Evolutionary conservation across 2,797 vertebrate species (phyloP).

Genomic region (Melanotaenia parkinsoni): DNA sequence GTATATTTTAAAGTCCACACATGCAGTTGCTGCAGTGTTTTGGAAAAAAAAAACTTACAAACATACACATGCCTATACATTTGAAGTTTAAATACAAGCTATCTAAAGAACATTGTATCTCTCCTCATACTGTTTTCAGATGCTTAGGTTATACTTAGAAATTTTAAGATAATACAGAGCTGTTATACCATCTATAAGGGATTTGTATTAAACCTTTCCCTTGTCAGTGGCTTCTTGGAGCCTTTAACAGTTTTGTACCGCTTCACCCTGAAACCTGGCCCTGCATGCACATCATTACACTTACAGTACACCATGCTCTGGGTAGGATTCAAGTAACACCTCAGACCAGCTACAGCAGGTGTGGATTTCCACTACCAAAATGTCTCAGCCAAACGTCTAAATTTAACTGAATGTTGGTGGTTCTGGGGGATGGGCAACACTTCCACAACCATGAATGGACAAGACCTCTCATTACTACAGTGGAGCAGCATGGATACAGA

Average conservation of each 20-base stretch:
- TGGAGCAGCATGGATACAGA: not conserved
- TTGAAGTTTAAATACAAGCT: not conserved
- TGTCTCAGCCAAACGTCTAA: conserved; percentile 57
- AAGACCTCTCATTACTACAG: conserved; percentile 26
- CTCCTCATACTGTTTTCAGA: not conserved
- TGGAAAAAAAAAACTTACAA: not conserved
- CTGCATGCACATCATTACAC: conserved; percentile 26
- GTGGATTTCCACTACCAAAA: conserved; percentile 36
- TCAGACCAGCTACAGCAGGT: conserved; percentile 56
- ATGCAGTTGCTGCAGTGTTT: not conserved
- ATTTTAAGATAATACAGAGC: not conserved
- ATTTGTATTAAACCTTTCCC: not conserved
- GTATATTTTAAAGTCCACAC: not conserved
- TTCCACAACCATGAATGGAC: conserved; percentile 68
- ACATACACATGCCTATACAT: not conserved
- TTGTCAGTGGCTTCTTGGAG: conserved; percentile 21
- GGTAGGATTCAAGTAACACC: conserved; percentile 45
- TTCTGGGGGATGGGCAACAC: conserved; percentile 16
- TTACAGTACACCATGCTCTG: conserved; percentile 42
- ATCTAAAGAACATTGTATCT: not conserved
- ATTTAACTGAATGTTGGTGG: conserved; percentile 64
- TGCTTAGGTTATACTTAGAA: not conserved
- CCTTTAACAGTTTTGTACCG: not conserved
- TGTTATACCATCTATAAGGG: not conserved
- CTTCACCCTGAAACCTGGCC: conserved; percentile 19